A percentile compares a stretch with the other conserved stretches of the same genome.
Conservation (phyloP, 2,113 vertebrate genomes). For the Pimephales promelas region DNA sequence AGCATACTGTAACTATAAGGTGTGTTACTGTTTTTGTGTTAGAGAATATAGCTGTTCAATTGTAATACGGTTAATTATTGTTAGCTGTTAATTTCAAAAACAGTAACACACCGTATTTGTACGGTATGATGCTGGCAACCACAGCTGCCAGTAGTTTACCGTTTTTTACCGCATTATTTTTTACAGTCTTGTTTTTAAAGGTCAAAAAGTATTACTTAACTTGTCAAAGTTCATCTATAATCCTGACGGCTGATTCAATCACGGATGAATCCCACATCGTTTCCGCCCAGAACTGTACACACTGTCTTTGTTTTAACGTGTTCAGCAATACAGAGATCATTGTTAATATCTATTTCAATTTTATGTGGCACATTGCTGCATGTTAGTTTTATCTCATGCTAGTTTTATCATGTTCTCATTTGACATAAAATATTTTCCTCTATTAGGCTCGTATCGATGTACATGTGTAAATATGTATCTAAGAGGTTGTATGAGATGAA, state of each 20-base stretch:
- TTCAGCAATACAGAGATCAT: conserved; percentile 54
- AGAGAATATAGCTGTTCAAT: too few species aligned
- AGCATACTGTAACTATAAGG: too few species aligned
- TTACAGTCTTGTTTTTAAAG: neutral
- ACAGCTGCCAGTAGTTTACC: too few species aligned
- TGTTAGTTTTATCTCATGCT: conserved; percentile 39
- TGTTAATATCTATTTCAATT: conserved; percentile 63
- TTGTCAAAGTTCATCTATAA: neutral
- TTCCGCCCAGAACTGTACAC: conserved; percentile 18
- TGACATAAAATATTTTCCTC: conserved; percentile 66
- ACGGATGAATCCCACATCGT: too few species aligned
- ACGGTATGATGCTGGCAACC: too few species aligned
- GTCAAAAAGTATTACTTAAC: neutral
- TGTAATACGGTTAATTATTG: too few species aligned
- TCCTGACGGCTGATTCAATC: neutral
- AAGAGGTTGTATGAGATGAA: conserved; percentile 73
- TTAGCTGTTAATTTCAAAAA: too few species aligned
- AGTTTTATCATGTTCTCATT: conserved; percentile 70
- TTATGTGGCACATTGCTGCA: conserved; percentile 80
- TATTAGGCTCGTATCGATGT: conserved; percentile 70
- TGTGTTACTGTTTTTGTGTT: too few species aligned
- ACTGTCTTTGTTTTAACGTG: conserved; percentile 55
- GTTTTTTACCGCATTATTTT: too few species aligned
- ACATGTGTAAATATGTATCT: conserved; percentile 81
- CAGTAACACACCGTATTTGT: too few species aligned